Evolutionary conservation across 2,888 invertebrate genomes (phyloP).

Genomic region (Scrobipalpa atriplicella): DNA sequence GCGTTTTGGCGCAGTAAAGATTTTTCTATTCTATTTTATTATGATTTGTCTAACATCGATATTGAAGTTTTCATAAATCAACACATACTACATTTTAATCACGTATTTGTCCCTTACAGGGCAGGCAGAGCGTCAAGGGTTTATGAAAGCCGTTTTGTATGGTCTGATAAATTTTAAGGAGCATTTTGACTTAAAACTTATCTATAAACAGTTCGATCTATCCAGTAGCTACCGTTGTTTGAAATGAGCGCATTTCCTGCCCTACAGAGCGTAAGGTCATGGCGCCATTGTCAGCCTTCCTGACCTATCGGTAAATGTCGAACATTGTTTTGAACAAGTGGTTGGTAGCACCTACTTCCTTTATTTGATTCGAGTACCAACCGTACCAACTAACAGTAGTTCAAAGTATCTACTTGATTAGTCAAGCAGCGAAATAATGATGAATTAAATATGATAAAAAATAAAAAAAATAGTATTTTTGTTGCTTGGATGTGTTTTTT

Average conservation of each 20-base stretch:
- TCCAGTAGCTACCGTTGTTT: background rate
- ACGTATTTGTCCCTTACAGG: too few species aligned
- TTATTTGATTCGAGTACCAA: background rate
- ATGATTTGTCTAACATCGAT: too few species aligned
- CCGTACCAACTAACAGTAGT: background rate
- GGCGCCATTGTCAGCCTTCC: background rate
- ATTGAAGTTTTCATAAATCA: too few species aligned
- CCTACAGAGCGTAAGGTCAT: conserved; percentile 20
- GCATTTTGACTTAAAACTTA: too few species aligned
- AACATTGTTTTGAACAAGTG: conserved; percentile 15
- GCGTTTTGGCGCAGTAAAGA: too few species aligned
- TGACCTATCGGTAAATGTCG: conserved; percentile 20
- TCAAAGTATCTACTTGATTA: background rate
- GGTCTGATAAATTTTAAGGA: too few species aligned
- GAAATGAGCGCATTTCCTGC: conserved; percentile 4
- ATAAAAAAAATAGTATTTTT: background rate
- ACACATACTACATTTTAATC: too few species aligned
- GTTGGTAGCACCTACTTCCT: background rate
- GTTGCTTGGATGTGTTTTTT: too few species aligned
- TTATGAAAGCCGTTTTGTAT: too few species aligned
- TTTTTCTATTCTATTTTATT: too few species aligned
- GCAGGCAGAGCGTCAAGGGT: too few species aligned
- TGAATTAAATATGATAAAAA: background rate
- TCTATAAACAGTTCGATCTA: background rate
- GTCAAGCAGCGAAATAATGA: background rate